Conservation (phyloP, 2,797 vertebrate genomes). For the Agapornis canus region DNA sequence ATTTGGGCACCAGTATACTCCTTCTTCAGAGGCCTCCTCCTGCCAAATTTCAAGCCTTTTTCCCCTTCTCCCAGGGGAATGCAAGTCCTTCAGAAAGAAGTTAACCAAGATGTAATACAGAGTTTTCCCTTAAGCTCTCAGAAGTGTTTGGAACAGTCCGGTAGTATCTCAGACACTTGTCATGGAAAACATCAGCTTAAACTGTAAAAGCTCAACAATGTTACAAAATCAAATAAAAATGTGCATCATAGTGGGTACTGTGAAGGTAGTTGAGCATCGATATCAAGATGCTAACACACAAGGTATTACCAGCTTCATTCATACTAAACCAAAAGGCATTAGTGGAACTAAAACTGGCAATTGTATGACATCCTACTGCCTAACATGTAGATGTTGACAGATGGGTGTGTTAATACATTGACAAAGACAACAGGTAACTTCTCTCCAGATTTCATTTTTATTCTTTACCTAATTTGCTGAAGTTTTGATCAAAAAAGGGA, state of each 20-base stretch:
- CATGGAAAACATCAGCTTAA: not conserved
- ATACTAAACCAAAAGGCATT: not conserved
- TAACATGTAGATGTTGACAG: not conserved
- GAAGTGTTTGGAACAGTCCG: not conserved
- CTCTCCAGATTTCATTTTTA: not conserved
- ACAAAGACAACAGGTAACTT: not conserved
- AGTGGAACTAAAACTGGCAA: not conserved
- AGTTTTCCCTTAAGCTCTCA: not conserved
- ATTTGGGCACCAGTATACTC: not conserved
- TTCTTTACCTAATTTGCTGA: not conserved
- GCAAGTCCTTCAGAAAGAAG: not conserved
- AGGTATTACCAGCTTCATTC: not conserved
- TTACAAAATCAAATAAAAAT: not conserved
- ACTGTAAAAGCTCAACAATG: not conserved
- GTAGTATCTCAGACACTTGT: not conserved
- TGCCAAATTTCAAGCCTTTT: conserved; percentile 7
- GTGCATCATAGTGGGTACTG: not conserved
- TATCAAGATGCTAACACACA: not conserved
- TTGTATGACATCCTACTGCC: rapidly evolving
- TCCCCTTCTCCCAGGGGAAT: not conserved
- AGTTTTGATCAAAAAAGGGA: not conserved
- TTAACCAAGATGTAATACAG: not conserved
- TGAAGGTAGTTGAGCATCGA: not conserved
- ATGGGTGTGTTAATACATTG: not conserved
- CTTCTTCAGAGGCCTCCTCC: not conserved